Base-by-base conservation (phyloP, 2,797 vertebrate genomes). In the Mastacembelus armatus region DNA sequence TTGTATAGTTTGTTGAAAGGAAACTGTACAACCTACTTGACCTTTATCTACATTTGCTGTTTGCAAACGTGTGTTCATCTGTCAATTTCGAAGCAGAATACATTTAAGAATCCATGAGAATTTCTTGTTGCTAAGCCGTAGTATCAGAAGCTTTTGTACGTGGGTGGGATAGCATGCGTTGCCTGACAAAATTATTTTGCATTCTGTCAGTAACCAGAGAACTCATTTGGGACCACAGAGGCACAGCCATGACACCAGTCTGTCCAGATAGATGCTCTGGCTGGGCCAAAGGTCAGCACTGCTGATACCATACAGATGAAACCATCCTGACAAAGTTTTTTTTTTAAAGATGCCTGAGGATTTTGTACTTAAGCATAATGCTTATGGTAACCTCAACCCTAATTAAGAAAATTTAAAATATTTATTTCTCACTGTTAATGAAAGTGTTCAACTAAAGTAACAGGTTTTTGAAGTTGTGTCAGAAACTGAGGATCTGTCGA, bases 241-340 rank as follows among this genome's bases (percentile, higher is more conserved):
- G 19, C 59, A 11, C 51, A 29, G 44, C n/a, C n/a, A n/a, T 52
- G 50, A 60, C 40, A 40, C 10, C 4, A 24, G 38, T n/a, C 29
- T 24, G 57, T 49, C 30, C 36, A 14, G 42, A 78, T 59, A 48
- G 29, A 51, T 15, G 16, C 45, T 51, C 16, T 1, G 62, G 10
- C 49, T 42, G 45, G 43, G 55, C 68, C 74, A 76, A 59, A 78
- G 71, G 68, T 75, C 77, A 72, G 36, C 15, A 7, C 35, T 40
- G 64, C 40, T 61, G 49, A 47, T 33, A 38, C 6, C 1, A 58
- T 24, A 2, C 51, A 57, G 58, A 61, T 33, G 27, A 67, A 61
- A 56, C 36, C 44, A 30, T 26, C 56, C 14, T 49, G 52, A 42
- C 16, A 36, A 58, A 45, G 36, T 48, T 22, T 16, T 15, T n/a